Evolutionary conservation across 2,888 invertebrate genomes (phyloP).

Genomic region (Athripsodes cinereus): DNA sequence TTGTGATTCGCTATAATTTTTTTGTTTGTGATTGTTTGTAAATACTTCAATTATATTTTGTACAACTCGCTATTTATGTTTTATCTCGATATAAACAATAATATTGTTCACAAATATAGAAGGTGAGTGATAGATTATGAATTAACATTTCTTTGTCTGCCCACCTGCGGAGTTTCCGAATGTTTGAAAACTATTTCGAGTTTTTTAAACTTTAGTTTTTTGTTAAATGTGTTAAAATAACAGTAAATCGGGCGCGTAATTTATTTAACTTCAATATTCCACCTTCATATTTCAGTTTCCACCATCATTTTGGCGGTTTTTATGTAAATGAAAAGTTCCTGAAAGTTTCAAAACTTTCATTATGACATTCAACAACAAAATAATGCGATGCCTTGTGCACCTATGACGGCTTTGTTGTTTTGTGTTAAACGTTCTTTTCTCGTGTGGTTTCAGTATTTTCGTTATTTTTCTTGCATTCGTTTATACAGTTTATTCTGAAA

Average conservation of each 20-base stretch:
- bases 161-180: constrained; percentile 2
- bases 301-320: not conserved
- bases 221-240: not conserved
- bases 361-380: not conserved
- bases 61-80: not conserved
- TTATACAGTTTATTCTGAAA: not conserved
- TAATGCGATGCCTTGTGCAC: not conserved
- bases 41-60: not conserved
- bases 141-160: not conserved
- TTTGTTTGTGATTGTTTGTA: constrained; percentile 6
- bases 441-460: not conserved
- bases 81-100: not conserved
- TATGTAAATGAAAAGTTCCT: not conserved
- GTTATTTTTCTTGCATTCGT: not conserved
- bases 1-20: not conserved
- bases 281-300: not conserved
- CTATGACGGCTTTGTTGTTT: not conserved
- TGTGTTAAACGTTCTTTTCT: not conserved
- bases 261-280: not conserved
- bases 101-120: not conserved
- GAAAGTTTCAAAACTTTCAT: constrained; percentile 1
- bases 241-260: not conserved
- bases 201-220: not conserved
- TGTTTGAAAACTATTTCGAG: not conserved
- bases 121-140: not conserved